Evolutionary conservation across 2,888 invertebrate genomes (phyloP).

Genomic region (Epistrophe eligans): DNA sequence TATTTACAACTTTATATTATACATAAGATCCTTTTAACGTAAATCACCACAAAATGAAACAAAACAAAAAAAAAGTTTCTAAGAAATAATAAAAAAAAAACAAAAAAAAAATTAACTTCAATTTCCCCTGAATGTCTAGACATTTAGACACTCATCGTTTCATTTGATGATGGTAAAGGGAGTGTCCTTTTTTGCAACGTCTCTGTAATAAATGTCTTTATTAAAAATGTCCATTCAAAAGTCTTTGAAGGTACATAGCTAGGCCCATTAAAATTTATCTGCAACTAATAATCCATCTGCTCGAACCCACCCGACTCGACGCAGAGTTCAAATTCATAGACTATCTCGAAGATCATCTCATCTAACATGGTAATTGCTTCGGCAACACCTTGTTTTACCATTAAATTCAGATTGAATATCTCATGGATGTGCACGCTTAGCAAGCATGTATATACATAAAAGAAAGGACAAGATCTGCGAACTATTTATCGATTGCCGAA

Average conservation of each 20-base stretch:
- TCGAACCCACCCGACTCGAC: background rate
- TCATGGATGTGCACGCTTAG: conserved; percentile 1
- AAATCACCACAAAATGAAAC: no score
- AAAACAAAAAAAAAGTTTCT: background rate
- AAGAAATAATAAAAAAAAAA: no score
- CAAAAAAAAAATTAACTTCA: background rate
- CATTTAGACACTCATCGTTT: conserved; percentile 1
- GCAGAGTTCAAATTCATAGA: conserved; percentile 6
- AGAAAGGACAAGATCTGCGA: conserved; percentile 32
- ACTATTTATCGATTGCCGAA: conserved; percentile 46
- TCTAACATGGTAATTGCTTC: conserved; percentile 59
- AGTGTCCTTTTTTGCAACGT: conserved; percentile 50
- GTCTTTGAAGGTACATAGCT: background rate
- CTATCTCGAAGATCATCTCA: conserved; percentile 48
- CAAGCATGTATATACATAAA: background rate
- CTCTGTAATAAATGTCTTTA: conserved; percentile 50
- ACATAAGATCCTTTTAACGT: background rate
- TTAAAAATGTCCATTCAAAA: conserved; percentile 26
- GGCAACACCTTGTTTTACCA: conserved; percentile 70
- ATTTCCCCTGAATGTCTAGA: conserved; percentile 29
- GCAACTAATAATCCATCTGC: conserved; percentile 25
- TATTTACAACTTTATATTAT: background rate
- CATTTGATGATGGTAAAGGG: background rate
- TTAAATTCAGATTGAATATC: conserved; percentile 51
- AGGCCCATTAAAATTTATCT: conserved; percentile 8